Evolutionary conservation across 2,797 vertebrate species (phyloP).

Genomic region (Sylvia borin): DNA sequence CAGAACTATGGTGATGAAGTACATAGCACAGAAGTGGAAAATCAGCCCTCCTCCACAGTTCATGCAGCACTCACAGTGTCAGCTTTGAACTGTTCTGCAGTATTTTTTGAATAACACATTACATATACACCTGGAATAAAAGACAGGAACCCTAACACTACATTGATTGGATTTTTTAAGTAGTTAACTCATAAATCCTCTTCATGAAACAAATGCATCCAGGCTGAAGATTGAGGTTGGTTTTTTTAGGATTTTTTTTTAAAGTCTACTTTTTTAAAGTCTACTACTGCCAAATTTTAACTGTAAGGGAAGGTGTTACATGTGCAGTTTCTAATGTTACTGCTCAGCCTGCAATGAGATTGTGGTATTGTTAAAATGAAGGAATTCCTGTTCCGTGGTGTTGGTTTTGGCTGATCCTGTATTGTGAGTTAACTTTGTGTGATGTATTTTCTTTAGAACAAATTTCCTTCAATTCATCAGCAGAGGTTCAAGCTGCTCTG

Average conservation of each 20-base stretch:
- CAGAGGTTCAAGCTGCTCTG: slow-evolving; percentile 67
- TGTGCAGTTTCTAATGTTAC: slow-evolving; percentile 43
- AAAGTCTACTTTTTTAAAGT: not conserved
- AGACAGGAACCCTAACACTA: not conserved
- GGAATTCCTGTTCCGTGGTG: slow-evolving; percentile 74
- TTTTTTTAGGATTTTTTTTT: not conserved
- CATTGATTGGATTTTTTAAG: not conserved
- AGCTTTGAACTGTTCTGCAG: not conserved
- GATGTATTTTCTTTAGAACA: slow-evolving; percentile 79
- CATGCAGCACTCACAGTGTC: not conserved
- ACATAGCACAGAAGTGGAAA: not conserved
- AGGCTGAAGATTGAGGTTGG: not conserved
- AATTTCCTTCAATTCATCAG: slow-evolving; percentile 82
- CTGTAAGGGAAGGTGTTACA: slow-evolving; percentile 38
- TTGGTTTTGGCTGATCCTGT: slow-evolving; percentile 73
- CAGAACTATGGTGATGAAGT: not conserved
- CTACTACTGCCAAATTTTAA: slow-evolving; percentile 6
- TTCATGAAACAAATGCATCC: not conserved
- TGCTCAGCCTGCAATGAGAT: slow-evolving; percentile 46
- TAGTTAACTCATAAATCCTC: not conserved
- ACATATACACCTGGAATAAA: not conserved
- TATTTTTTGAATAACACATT: not conserved
- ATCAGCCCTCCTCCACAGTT: slow-evolving; percentile 4
- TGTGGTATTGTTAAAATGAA: slow-evolving; percentile 71
- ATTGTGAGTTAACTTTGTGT: slow-evolving; percentile 71